Conservation (phyloP, 2,888 invertebrate species). For the Eumacrocentrus americanus region DNA sequence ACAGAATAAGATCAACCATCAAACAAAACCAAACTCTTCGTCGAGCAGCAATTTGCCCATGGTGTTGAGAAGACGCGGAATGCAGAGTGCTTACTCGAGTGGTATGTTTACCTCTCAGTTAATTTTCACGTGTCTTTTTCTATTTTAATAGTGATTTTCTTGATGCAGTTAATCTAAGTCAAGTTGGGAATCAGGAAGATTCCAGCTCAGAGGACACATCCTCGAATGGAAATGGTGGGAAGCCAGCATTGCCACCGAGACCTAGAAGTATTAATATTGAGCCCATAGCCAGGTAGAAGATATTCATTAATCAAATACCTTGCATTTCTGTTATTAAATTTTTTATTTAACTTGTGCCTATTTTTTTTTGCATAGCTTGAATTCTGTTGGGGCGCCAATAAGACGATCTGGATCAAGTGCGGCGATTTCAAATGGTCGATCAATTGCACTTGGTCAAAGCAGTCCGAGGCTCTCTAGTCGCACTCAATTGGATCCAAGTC, state of each 20-base stretch:
- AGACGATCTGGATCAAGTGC: slow-evolving; percentile 52
- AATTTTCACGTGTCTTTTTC: neutral
- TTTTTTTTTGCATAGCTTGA: slow-evolving; percentile 41
- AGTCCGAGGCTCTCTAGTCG: slow-evolving; percentile 49
- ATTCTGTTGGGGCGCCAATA: slow-evolving; percentile 46
- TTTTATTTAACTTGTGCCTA: neutral
- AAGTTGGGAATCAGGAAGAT: slow-evolving; percentile 75
- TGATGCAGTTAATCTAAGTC: slow-evolving; percentile 71
- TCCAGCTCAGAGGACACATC: slow-evolving; percentile 78
- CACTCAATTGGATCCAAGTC: slow-evolving; percentile 57
- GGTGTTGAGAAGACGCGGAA: slow-evolving; percentile 67
- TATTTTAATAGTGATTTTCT: slow-evolving; percentile 46
- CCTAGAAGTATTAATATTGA: slow-evolving; percentile 72
- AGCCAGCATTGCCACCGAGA: slow-evolving; percentile 70
- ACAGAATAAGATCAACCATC: slow-evolving; percentile 74
- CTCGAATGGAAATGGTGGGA: slow-evolving; percentile 61
- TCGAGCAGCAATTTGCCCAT: slow-evolving; percentile 53
- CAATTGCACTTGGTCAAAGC: slow-evolving; percentile 44
- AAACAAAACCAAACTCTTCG: slow-evolving; percentile 48
- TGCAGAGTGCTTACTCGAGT: slow-evolving; percentile 72
- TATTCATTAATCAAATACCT: too few species aligned
- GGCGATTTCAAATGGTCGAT: slow-evolving; percentile 52
- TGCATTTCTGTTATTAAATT: neutral
- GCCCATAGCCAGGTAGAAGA: slow-evolving; percentile 50
- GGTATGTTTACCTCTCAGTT: slow-evolving; percentile 64